Evolutionary conservation across 1,140 invertebrate species (phyloP).

Genomic region (Drosophila grimshawi): DNA sequence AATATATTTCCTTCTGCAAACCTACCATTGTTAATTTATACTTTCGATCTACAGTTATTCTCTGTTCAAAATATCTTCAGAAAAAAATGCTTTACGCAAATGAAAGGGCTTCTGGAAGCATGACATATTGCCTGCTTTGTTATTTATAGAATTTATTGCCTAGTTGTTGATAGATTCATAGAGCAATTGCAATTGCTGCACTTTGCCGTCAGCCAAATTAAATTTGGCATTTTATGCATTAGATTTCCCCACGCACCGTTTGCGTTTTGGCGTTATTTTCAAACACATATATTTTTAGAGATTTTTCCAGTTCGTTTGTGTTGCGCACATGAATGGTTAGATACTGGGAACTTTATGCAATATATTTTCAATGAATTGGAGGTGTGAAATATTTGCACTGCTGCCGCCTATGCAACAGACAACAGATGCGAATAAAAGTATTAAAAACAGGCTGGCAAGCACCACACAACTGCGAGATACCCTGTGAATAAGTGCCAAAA

Average conservation of each 20-base stretch:
- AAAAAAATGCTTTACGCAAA: background rate
- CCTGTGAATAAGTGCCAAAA: background rate
- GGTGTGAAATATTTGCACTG: conserved; percentile 71
- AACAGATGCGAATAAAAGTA: conserved; percentile 5
- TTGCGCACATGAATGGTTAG: conserved; percentile 32
- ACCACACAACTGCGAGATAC: background rate
- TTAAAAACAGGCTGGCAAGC: background rate
- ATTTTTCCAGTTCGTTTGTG: conserved; percentile 60
- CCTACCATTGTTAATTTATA: background rate
- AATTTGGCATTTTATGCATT: conserved; percentile 39
- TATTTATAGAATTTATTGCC: conserved; percentile 66
- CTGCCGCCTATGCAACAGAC: conserved; percentile 18
- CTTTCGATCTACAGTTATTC: background rate
- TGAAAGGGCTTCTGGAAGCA: background rate
- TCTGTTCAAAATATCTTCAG: background rate
- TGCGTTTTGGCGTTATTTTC: conserved; percentile 12
- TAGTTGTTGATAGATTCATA: conserved; percentile 66
- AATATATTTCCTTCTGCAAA: background rate
- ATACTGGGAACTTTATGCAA: conserved; percentile 50
- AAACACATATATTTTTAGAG: conserved; percentile 51
- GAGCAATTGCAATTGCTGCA: conserved; percentile 45
- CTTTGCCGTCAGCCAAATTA: conserved; percentile 58
- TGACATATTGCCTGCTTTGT: background rate
- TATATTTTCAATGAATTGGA: conserved; percentile 59
- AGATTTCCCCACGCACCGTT: conserved; percentile 31